Conservation (phyloP, 2,113 vertebrate genomes). For the Tringa solitaria region DNA sequence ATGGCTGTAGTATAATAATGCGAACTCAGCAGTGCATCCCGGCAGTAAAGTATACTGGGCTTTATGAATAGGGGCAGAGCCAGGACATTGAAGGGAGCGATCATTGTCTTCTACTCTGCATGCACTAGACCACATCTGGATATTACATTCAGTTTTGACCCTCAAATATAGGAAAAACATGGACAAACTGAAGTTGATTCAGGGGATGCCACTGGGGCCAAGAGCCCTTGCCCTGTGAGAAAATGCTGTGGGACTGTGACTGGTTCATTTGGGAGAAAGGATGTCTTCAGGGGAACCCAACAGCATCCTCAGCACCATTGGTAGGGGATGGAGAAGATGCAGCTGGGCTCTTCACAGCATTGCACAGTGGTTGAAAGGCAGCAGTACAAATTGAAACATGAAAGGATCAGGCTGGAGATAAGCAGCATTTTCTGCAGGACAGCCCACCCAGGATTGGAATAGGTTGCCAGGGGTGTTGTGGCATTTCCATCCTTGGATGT, state of each 20-base stretch:
- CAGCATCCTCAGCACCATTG: fast-evolving
- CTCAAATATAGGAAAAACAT: background rate
- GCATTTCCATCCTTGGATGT: background rate
- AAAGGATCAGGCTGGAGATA: background rate
- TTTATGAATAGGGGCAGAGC: background rate
- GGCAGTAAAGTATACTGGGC: background rate
- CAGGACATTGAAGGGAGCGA: background rate
- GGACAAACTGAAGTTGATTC: background rate
- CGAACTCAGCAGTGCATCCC: background rate
- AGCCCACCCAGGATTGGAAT: background rate
- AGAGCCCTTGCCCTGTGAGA: background rate
- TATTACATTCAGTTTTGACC: background rate
- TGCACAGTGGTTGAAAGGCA: background rate
- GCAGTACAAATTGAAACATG: background rate
- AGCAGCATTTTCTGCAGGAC: background rate
- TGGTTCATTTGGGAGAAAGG: background rate
- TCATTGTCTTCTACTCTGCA: background rate
- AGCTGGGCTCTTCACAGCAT: fast-evolving
- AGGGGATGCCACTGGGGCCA: background rate
- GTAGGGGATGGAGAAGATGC: background rate
- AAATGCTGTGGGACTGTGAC: fast-evolving
- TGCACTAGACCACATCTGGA: background rate
- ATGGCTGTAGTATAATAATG: background rate
- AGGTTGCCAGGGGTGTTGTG: background rate
- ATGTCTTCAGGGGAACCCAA: background rate